A percentile compares a stretch with the other conserved stretches of the same genome.
Evolutionary conservation across 2,113 vertebrate genomes (phyloP).

Genomic region (Stegastes partitus): DNA sequence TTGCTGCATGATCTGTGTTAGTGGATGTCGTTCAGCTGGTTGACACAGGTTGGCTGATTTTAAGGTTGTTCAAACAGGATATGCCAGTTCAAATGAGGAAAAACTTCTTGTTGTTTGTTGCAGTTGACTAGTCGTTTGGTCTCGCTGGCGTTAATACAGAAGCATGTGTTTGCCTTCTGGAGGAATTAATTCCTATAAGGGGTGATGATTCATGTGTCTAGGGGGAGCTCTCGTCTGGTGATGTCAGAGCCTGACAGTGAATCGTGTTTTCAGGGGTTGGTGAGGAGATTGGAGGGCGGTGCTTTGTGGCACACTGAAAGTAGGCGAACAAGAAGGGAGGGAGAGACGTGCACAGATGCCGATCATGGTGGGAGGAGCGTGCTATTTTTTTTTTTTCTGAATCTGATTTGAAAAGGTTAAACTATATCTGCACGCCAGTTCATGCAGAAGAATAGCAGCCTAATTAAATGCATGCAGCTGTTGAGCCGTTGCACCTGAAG

Average conservation of each 20-base stretch:
- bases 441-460: neutral
- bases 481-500: neutral
- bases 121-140: neutral
- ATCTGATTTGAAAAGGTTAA: constrained; percentile 7
- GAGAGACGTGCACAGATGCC: constrained; percentile 30
- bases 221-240: constrained; percentile 75
- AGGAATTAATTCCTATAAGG: constrained; percentile 12
- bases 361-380: constrained; percentile 21
- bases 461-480: neutral
- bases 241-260: constrained; percentile 53
- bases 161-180: neutral
- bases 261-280: constrained; percentile 37
- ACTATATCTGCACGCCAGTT: neutral
- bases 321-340: constrained; percentile 34
- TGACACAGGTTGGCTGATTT: too few species aligned
- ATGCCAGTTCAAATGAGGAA: neutral
- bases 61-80: neutral
- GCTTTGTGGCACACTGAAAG: constrained; percentile 43
- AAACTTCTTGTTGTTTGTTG: neutral
- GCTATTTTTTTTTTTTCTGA: neutral
- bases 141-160: neutral
- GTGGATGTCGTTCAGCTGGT: neutral
- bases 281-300: constrained; percentile 1
- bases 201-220: constrained; percentile 56
- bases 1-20: neutral